Evolutionary conservation across 2,888 invertebrate genomes (phyloP), one percentile per base, ranked within the genome.

Genomic region (Lithophane leautieri): DNA sequence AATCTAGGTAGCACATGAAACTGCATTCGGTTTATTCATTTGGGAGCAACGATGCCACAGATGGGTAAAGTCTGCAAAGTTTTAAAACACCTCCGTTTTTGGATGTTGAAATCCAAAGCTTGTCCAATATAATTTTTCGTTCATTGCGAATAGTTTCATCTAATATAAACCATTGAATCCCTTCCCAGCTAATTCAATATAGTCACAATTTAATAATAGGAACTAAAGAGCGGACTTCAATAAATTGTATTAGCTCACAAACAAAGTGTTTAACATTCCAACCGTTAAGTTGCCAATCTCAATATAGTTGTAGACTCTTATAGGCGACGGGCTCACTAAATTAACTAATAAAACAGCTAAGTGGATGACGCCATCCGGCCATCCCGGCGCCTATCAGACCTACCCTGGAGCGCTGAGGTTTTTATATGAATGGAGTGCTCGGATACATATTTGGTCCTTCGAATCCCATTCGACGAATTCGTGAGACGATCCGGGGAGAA

Each of bases 341-440:
- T 87, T 88, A 87, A 66, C 83, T 75, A 87, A 88, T 87, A 88
- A 87, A 88, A 73, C 50, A 70, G 76, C 79, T 85, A 83, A 88
- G 82, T 87, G 89, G 82, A 79, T 87, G 87, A 84, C 87, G 88
- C 77, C 85, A 82, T 56, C 16, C 74, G 82, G 65, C 60, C 84
- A n/a, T 67, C 54, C 56, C 71, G 87, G 85, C 87, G 87, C 87
- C 87, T 83, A 73, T 61, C 42, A 65, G 75, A 60, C 73, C 66
- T 79, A 47, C 47, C 81, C 76, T 44, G 60, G 62, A 73, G 73
- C 56, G 19, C 68, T 34, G 60, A 62, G 77, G 73, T 56, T 68
- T 71, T n/a, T 34, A 34, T 58, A 40, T 44, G 40, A 84, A 81
- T 81, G 61, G 65, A 70, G 42, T 42, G 22, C 25, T 62, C 9